A percentile compares a stretch with the other conserved stretches of the same genome.
Evolutionary conservation across 37 sponge, comb jelly and placozoan genomes (phyloP).

Genomic region (Eunapius fragilis): DNA sequence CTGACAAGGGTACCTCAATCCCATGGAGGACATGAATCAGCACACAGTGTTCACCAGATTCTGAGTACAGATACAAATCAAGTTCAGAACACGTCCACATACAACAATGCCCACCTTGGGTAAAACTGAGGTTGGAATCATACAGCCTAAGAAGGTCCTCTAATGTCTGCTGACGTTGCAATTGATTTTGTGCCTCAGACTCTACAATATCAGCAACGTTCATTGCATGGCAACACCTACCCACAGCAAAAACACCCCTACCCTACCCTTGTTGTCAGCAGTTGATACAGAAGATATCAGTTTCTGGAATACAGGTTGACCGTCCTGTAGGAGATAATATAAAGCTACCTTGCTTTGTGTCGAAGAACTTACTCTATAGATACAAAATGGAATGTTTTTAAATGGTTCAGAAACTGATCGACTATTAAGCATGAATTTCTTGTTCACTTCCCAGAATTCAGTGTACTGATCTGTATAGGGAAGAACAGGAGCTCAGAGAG

Average conservation of each 20-base stretch:
- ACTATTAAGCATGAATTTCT: slow-evolving; percentile 78
- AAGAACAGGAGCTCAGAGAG: neutral
- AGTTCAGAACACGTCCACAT: neutral
- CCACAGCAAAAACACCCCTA: neutral
- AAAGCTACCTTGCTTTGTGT: neutral
- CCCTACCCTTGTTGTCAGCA: neutral
- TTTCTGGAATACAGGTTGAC: slow-evolving; percentile 28
- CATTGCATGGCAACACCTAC: too few relatives aligned
- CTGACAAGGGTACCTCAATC: slow-evolving; percentile 69
- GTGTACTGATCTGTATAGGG: slow-evolving; percentile 63
- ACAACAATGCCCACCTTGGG: neutral
- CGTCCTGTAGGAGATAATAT: slow-evolving; percentile 5
- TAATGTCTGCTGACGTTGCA: neutral
- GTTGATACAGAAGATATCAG: slow-evolving; percentile 3
- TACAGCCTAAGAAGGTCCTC: neutral
- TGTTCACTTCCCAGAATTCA: slow-evolving; percentile 82
- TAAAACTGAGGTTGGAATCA: slow-evolving; percentile 3
- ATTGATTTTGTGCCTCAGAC: neutral
- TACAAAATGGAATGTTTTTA: slow-evolving; percentile 74
- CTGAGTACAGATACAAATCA: neutral
- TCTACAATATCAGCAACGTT: neutral
- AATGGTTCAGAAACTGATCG: slow-evolving; percentile 64
- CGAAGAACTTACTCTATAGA: slow-evolving; percentile 56
- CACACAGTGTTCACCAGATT: neutral
- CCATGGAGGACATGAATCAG: slow-evolving; percentile 72